Percentiles rank a stretch among this genome's conserved stretches.
Conservation (phyloP, 2,113 vertebrate species). For the Mesoclemmys tuberculata region DNA sequence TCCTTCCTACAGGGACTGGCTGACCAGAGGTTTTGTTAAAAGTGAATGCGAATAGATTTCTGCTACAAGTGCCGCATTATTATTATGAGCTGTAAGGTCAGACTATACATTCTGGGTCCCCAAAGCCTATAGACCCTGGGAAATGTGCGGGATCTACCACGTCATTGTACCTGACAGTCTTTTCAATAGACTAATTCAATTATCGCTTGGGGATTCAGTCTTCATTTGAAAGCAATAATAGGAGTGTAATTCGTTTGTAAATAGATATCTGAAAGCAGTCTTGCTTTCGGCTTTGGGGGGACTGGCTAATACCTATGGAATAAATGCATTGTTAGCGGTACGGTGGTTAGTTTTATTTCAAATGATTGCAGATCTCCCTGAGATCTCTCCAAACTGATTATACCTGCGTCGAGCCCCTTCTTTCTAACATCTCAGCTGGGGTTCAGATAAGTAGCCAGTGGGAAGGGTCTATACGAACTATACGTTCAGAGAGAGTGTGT, state of each 20-base stretch:
- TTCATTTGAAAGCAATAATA: constrained; percentile 78
- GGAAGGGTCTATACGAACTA: neutral
- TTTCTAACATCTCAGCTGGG: neutral
- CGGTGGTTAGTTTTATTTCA: neutral
- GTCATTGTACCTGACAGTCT: constrained; percentile 86
- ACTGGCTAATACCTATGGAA: neutral
- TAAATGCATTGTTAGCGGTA: neutral
- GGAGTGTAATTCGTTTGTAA: constrained; percentile 70
- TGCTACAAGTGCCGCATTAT: constrained; percentile 84
- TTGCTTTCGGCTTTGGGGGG: constrained; percentile 22
- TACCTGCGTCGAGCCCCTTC: too few species aligned
- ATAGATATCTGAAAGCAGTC: constrained; percentile 56
- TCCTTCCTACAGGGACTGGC: constrained; percentile 87
- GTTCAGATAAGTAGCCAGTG: neutral
- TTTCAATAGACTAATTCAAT: constrained; percentile 87
- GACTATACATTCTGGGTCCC: constrained; percentile 84
- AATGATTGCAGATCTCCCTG: neutral
- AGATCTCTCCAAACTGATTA: neutral
- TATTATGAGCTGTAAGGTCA: constrained; percentile 88
- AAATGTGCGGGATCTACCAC: constrained; percentile 81
- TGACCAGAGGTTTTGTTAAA: constrained; percentile 87
- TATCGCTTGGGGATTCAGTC: constrained; percentile 77
- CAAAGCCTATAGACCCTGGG: constrained; percentile 87
- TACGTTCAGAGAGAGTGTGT: neutral
- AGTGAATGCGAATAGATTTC: constrained; percentile 87